phyloP scores from a whole-genome alignment of 2,797 vertebrate genomes.

The Pangasius larnaudii region DNA sequence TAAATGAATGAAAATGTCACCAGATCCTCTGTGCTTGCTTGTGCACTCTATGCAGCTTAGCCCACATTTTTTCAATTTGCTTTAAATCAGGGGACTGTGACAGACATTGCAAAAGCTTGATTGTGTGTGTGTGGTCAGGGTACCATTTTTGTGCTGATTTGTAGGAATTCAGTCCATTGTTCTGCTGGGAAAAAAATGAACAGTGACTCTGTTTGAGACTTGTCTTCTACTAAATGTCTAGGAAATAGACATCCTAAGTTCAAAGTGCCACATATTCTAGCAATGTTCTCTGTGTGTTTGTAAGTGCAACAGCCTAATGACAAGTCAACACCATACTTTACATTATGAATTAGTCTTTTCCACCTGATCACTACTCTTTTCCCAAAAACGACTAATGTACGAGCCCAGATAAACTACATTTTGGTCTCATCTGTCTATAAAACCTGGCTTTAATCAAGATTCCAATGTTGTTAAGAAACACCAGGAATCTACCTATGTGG shows the following conservation, averaged over 20 bases:
- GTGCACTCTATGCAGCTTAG: background rate
- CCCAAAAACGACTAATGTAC: background rate
- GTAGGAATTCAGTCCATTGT: background rate
- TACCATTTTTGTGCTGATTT: background rate
- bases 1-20: constrained; percentile 20
- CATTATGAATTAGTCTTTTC: background rate
- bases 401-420: background rate
- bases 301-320: background rate
- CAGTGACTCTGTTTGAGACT: background rate
- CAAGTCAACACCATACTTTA: background rate
- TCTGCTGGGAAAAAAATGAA: constrained; percentile 20
- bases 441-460: constrained; percentile 33
- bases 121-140: constrained; percentile 20
- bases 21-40: constrained; percentile 11
- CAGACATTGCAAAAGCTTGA: background rate
- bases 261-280: background rate
- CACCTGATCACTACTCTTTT: background rate
- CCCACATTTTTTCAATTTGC: background rate
- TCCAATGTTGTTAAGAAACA: constrained; percentile 22
- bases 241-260: background rate
- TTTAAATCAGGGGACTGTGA: background rate
- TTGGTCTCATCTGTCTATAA: constrained; percentile 10
- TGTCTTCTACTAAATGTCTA: constrained; percentile 18
- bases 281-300: background rate
- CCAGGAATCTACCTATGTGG: constrained; percentile 38